Base-by-base conservation (phyloP, 2,888 invertebrate species). In the Eremobia ochroleuca region DNA sequence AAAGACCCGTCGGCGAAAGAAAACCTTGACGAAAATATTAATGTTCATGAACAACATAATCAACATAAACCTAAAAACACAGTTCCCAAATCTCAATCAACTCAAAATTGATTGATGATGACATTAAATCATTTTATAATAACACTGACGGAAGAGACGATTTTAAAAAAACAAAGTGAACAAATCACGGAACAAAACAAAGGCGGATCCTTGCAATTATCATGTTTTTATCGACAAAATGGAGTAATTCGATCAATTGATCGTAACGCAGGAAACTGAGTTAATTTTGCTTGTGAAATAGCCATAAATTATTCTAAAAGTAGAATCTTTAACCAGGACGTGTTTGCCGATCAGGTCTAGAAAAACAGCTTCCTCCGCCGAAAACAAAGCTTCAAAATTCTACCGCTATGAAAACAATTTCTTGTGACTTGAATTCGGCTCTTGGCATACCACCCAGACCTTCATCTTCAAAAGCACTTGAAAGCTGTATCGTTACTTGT, bases 181-280 rank as follows among this genome's bases (percentile, higher is more conserved):
- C 77, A 76, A 87, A 87, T 85, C 81, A 78, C 76, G 88, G 82
- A 86, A 89, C 46, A 66, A 81, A 80, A 81, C 77, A 69, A 76
- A 85, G 61, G 69, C 85, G 85, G 85, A 84, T 85, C 81, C 75
- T 66, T 67, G 87, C 85, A 88, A 91, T 91, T 88, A 90, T 83
- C 65, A 82, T 74, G 83, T 87, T 87, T 85, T 87, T 87, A 76
- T 85, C 78, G 85, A 87, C 76, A 78, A 87, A 85, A 84, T 83
- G 82, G 74, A 87, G 85, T 89, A 88, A 89, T 87, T 80, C 76
- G 71, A 83, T 85, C 82, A 82, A 76, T 83, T 80, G 85, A 72
- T 81, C 85, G 88, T 84, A 83, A 87, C 83, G 71, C 62, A 85
- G 88, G 90, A 91, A 90, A 87, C 81, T 46, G 59, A 82, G 58